Conservation (phyloP, 2,113 vertebrate genomes). For the Rhinolophus sinicus region DNA sequence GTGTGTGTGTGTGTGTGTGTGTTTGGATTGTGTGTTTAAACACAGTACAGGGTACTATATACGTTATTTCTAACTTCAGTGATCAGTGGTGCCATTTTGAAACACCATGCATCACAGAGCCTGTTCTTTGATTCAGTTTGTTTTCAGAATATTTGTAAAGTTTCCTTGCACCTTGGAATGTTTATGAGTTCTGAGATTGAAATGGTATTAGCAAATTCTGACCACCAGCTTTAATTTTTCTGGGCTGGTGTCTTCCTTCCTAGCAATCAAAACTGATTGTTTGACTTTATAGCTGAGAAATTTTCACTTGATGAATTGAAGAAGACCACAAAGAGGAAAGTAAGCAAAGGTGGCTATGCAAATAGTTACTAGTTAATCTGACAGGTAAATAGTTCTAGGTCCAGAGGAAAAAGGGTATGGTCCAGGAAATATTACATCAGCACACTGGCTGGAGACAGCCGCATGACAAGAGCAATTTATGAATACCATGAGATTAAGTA, state of each 20-base stretch:
- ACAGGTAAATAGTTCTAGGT: background rate
- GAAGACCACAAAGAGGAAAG: conserved; percentile 29
- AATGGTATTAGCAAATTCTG: conserved; percentile 63
- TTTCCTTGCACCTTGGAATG: background rate
- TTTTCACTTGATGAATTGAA: background rate
- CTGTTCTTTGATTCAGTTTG: conserved; percentile 17
- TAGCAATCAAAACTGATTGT: conserved; percentile 48
- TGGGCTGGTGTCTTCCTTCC: conserved; percentile 32
- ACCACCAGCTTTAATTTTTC: conserved; percentile 59
- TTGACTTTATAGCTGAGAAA: conserved; percentile 29
- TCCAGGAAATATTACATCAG: conserved; percentile 30
- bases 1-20: background rate
- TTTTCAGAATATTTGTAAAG: conserved; percentile 58
- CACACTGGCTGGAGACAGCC: background rate
- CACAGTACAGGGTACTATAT: background rate
- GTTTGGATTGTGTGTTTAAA: background rate
- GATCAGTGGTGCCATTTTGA: conserved; percentile 48
- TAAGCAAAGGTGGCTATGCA: conserved; percentile 34
- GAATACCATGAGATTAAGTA: background rate
- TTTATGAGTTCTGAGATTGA: conserved; percentile 24
- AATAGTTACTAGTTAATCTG: conserved; percentile 75
- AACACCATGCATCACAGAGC: background rate
- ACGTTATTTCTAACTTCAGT: background rate
- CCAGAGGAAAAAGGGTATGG: background rate
- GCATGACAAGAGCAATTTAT: background rate